Percentiles rank a stretch among this genome's conserved stretches.
Evolutionary conservation across 2,797 vertebrate species (phyloP).

Genomic region (Molossus molossus): DNA sequence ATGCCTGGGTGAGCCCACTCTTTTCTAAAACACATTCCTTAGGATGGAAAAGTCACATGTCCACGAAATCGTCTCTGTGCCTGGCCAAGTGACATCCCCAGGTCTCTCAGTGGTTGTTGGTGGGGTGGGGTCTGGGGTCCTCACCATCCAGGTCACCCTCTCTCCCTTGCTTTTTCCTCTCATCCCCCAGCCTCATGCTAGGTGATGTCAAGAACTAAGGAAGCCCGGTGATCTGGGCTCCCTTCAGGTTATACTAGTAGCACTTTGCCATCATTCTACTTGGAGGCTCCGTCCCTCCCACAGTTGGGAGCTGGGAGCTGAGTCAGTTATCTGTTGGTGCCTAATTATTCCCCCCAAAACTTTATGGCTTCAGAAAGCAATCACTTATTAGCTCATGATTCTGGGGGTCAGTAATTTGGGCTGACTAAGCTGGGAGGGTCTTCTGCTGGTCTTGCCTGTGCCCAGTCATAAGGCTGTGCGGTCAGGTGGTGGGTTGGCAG

Average conservation of each 20-base stretch:
- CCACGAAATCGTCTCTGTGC: not conserved
- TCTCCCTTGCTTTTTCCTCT: not conserved
- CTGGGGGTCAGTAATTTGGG: not conserved
- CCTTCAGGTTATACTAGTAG: not conserved
- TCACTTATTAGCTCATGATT: not conserved
- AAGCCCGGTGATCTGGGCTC: not conserved
- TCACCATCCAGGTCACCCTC: not conserved
- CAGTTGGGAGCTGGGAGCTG: not conserved
- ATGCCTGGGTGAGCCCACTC: not conserved
- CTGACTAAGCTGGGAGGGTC: not conserved
- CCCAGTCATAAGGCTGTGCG: not conserved
- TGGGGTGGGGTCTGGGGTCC: not conserved
- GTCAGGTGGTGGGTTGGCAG: not conserved
- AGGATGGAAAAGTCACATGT: not conserved
- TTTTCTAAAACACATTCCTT: not conserved
- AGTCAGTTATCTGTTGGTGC: not conserved
- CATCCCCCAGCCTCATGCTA: not conserved
- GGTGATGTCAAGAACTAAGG: not conserved
- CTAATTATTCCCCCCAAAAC: not conserved
- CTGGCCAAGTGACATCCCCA: not conserved
- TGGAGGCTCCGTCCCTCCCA: not conserved
- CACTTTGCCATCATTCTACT: not conserved
- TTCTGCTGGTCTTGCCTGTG: not conserved
- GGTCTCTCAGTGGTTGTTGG: not conserved
- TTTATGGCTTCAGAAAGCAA: not conserved